Evolutionary conservation across 2,797 vertebrate species (phyloP), one percentile per base, ranked within the genome.

Genomic region (Epinephelus malabaricus): DNA sequence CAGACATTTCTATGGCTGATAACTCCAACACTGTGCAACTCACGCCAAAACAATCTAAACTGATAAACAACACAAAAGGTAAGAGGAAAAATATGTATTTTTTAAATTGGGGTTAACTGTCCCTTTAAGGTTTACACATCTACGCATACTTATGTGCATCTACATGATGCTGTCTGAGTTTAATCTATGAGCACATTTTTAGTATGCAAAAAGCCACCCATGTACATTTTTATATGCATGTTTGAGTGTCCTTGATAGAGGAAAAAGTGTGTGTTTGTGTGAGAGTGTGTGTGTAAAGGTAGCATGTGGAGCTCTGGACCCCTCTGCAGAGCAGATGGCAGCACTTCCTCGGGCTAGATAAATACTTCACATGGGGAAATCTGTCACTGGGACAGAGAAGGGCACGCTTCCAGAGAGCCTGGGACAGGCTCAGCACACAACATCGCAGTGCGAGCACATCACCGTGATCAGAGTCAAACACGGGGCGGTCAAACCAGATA

Each of bases 241-340:
- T 40, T 2, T 5, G 72, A 46, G 58, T 60, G 85, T 79, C 89
- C 86, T 89, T 92, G 76, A 86, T 45, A 77, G 82, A 61, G 49
- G n/a, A 54, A 46, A 76, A 74, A 43, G 3, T 7, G 43, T 61
- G 69, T 51, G 2, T 71, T 56, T 66, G 2, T 72, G 59, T 64
- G 56, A 51, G 14, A 76, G 75, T 66, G 76, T 78, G 78, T 65
- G 67, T 59, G 76, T 75, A 78, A 69, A 79, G 80, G 84, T 73
- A 72, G 81, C 84, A 84, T 86, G 87, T 80, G 84, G 76, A 88
- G 81, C 72, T 43, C 81, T 82, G 87, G 90, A 90, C 81, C 71
- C 72, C 79, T 91, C 79, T 69, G 79, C 84, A n/a, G 88, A 92
- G 88, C 94, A 94, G 94, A 94, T 95, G 94, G 94, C 89, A 27